phyloP scores from a whole-genome alignment of 1,140 invertebrate species.

The Drosophila albomicans region DNA sequence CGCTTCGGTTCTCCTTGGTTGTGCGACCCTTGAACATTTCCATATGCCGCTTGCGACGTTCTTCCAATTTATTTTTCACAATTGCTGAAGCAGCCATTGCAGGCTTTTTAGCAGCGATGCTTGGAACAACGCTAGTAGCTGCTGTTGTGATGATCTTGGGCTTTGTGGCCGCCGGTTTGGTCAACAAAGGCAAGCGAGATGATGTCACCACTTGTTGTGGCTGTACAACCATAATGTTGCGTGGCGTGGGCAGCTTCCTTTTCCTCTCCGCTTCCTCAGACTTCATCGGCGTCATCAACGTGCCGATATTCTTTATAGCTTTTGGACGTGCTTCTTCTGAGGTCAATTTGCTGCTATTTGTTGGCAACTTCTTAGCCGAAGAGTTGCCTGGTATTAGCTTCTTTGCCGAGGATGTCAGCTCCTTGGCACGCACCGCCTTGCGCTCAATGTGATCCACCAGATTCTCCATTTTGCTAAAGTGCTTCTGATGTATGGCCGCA shows the following conservation, averaged over 20 bases:
- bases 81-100: not conserved
- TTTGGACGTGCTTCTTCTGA: conserved; percentile 1
- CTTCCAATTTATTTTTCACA: conserved; percentile 39
- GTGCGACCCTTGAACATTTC: conserved; percentile 71
- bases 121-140: not conserved
- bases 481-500: conserved; percentile 87
- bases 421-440: conserved; percentile 85
- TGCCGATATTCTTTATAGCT: conserved; percentile 41
- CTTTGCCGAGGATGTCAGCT: conserved; percentile 68
- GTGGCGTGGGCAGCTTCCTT: conserved; percentile 16
- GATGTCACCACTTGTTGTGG: not conserved
- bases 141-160: not conserved
- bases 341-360: not conserved
- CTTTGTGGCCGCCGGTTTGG: not conserved
- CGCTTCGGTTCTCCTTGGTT: conserved; percentile 35
- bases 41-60: conserved; percentile 65
- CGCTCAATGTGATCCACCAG: conserved; percentile 86
- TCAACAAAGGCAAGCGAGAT: conserved; percentile 3
- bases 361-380: conserved; percentile 2
- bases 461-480: conserved; percentile 88
- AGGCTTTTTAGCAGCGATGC: not conserved
- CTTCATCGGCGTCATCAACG: not conserved
- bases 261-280: not conserved
- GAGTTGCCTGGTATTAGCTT: conserved; percentile 24
- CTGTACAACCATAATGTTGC: not conserved